phyloP scores from a whole-genome alignment of 2,888 invertebrate species.

The Eristalis pertinax region DNA sequence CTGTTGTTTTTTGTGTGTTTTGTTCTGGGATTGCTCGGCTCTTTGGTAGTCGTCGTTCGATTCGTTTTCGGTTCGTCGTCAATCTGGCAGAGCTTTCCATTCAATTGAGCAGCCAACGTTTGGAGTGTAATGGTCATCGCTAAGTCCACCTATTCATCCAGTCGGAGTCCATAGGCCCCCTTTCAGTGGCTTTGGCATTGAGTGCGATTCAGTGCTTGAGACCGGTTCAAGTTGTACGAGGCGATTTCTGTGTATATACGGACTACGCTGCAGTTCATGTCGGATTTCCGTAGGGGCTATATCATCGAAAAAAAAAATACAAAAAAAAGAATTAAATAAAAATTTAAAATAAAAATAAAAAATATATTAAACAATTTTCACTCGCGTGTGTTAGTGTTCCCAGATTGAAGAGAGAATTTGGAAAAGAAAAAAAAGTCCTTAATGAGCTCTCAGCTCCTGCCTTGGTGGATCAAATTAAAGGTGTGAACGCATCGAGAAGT shows the following conservation, averaged over 20 bases:
- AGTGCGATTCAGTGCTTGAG: constrained; percentile 79
- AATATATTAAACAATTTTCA: constrained; percentile 2
- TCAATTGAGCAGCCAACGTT: constrained; percentile 68
- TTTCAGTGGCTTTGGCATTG: constrained; percentile 73
- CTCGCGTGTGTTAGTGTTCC: background rate
- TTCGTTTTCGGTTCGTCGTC: constrained; percentile 66
- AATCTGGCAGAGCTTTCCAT: constrained; percentile 70
- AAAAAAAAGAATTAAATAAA: constrained; percentile 11
- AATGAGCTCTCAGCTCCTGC: background rate
- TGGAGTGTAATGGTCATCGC: constrained; percentile 70
- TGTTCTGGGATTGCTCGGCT: constrained; percentile 18
- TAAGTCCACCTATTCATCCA: constrained; percentile 64
- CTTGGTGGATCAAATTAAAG: constrained; percentile 41
- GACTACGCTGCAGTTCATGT: constrained; percentile 54
- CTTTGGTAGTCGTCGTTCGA: constrained; percentile 52
- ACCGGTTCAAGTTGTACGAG: constrained; percentile 78
- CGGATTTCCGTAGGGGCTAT: constrained; percentile 6
- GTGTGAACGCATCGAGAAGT: constrained; percentile 47
- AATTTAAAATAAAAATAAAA: constrained; percentile 12
- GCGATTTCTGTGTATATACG: constrained; percentile 55
- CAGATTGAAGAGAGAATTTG: background rate
- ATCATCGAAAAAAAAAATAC: background rate
- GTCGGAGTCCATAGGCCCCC: constrained; percentile 65
- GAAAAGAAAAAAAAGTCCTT: constrained; percentile 6
- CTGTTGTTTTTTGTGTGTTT: constrained; percentile 5